Base-by-base conservation (phyloP, 1,140 invertebrate genomes). In the Palaemon carinicauda region DNA sequence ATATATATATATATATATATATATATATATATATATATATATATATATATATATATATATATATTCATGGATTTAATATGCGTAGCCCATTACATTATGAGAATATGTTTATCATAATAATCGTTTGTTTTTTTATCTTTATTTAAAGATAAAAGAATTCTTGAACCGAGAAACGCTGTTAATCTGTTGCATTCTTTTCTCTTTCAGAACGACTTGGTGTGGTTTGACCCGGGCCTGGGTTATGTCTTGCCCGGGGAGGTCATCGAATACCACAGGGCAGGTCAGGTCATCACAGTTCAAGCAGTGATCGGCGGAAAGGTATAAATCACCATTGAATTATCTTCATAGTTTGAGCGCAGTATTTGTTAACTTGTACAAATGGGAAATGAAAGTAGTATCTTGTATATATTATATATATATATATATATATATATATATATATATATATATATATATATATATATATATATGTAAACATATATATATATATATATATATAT, bases 151-250 rank as follows among this genome's bases (percentile, higher is more conserved):
- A 12, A 31, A 31, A 27, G 4, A 73, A 17, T 10, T 4, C 33
- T 17, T 31, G 4, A 29, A 29, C 2, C n/a, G n/a, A 24, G 69
- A 24, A 19, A 24, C 19, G 15, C 14, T 3, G 21, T 41, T 78
- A 78, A 19, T 78, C 7, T 78, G 10, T 33, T 21, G 3, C 19
- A 60, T 15, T n/a, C n/a, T 80, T 80, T 7, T 87, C 10, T 14
- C 27, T 53, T 75, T 17, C 85, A 89, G 89, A 96, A 96, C 73
- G 96, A 97, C 91, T 93, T 97, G 91, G 96, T 98, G 89, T 98
- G 97, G 96, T 98, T 97, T 93, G 96, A 97, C 92, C 96, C 96
- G 52, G 95, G 96, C 19, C 94, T 97, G 89, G 96, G 96, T 50
- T 95, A 97, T 92, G 95, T 96, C 89, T 93, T 97, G 89, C 96